Percentiles rank a stretch among this genome's conserved stretches.
phyloP scores from a whole-genome alignment of 2,797 vertebrate species.

The Myiotriccus ornatus region DNA sequence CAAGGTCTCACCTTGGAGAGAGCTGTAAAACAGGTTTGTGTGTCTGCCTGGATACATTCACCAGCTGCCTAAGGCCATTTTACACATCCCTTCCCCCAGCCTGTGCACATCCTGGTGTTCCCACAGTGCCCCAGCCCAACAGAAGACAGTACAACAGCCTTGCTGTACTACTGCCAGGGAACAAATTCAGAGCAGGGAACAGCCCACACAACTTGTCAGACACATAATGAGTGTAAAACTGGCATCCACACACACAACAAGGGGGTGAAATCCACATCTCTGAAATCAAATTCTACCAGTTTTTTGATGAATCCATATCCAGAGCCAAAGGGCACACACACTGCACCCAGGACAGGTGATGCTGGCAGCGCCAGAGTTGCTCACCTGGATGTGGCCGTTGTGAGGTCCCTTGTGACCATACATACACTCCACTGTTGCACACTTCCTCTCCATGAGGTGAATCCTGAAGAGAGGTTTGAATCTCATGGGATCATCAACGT shows the following conservation, averaged over 20 bases:
- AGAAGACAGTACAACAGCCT: background rate
- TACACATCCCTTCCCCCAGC: background rate
- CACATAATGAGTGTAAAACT: background rate
- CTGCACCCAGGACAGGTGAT: rapidly evolving
- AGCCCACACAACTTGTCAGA: constrained; percentile 10
- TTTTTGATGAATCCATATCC: background rate
- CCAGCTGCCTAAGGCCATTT: background rate
- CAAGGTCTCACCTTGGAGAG: background rate
- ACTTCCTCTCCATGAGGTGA: constrained; percentile 89
- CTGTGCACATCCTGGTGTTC: background rate
- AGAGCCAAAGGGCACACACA: background rate
- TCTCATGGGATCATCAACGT: constrained; percentile 95
- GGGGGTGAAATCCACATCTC: background rate
- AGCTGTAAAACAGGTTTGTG: background rate
- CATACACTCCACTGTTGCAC: constrained; percentile 96
- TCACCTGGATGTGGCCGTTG: constrained; percentile 94
- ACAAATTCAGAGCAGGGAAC: background rate
- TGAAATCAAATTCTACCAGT: background rate
- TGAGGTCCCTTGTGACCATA: constrained; percentile 98
- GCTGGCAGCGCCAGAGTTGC: background rate
- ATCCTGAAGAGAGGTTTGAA: constrained; percentile 94
- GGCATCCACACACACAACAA: background rate
- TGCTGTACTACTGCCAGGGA: background rate
- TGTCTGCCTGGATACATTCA: background rate
- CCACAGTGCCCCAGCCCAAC: background rate